phyloP scores from a whole-genome alignment of 64 coral and sea anemone genomes.

The Stichodactyla mertensii region DNA sequence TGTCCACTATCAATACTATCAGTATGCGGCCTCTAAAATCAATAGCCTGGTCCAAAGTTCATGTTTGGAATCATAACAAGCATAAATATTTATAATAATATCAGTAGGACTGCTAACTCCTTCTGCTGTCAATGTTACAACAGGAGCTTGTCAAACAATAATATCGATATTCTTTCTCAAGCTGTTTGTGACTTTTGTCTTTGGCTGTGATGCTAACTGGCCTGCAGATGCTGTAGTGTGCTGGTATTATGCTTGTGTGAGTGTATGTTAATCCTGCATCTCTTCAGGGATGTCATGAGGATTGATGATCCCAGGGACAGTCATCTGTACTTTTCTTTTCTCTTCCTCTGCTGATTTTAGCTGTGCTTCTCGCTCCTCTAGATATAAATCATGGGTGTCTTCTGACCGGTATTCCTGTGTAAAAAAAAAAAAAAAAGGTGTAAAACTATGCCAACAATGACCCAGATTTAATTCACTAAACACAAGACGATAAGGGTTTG shows the following conservation, averaged over 20 bases:
- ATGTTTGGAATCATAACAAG: neutral
- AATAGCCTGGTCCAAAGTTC: neutral
- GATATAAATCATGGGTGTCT: constrained; percentile 75
- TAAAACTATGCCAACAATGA: neutral
- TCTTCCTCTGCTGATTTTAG: constrained; percentile 81
- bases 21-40: neutral
- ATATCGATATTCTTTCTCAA: too few species aligned
- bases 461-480: too few species aligned
- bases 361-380: constrained; percentile 85
- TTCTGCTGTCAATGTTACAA: neutral
- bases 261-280: constrained; percentile 83
- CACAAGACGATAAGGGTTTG: too few species aligned
- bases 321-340: constrained; percentile 80
- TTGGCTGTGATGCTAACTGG: neutral
- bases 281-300: constrained; percentile 98
- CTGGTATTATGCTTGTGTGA: too few species aligned
- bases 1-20: neutral
- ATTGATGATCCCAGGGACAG: constrained; percentile 95
- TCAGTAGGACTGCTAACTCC: neutral
- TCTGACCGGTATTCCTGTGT: constrained; percentile 81
- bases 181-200: too few species aligned
- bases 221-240: too few species aligned
- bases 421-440: neutral
- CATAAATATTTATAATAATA: neutral
- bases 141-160: too few species aligned